Conservation (phyloP, 2,888 invertebrate genomes). For the Octodonta nipae region DNA sequence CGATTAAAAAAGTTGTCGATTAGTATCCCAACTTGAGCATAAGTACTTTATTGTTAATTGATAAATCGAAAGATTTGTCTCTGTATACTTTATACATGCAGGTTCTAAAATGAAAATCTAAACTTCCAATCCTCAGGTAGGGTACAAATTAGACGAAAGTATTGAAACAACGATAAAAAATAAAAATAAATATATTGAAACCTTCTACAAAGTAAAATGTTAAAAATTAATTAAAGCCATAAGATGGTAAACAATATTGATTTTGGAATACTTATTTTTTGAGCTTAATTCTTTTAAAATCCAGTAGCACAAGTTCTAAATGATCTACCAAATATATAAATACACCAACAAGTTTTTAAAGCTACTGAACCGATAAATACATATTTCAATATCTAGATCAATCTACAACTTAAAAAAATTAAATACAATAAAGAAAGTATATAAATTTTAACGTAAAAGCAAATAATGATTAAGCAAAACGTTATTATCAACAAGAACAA, state of each 20-base stretch:
- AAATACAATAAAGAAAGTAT: background rate
- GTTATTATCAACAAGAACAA: no score
- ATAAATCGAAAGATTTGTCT: no score
- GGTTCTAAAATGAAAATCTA: no score
- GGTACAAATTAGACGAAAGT: background rate
- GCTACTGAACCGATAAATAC: slow-evolving; percentile 23
- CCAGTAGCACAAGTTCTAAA: slow-evolving; percentile 25
- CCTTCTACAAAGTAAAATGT: slow-evolving; percentile 21
- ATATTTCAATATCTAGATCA: slow-evolving; percentile 14
- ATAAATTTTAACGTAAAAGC: background rate
- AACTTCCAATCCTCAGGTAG: no score
- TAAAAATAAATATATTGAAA: slow-evolving; percentile 24
- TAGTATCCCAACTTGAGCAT: no score
- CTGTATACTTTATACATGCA: no score
- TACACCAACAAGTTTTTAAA: slow-evolving; percentile 21
- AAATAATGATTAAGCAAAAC: no score
- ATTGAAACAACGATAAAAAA: slow-evolving; percentile 1
- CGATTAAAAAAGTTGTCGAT: no score
- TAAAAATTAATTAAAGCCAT: slow-evolving; percentile 22
- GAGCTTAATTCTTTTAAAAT: slow-evolving; percentile 21
- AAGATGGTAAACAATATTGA: slow-evolving; percentile 17
- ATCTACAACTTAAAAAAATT: slow-evolving; percentile 1
- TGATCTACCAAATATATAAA: slow-evolving; percentile 19
- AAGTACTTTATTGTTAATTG: no score
- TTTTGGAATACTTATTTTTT: slow-evolving; percentile 18